phyloP scores from a whole-genome alignment of 2,113 vertebrate genomes.

The Nycticryphes semicollaris region DNA sequence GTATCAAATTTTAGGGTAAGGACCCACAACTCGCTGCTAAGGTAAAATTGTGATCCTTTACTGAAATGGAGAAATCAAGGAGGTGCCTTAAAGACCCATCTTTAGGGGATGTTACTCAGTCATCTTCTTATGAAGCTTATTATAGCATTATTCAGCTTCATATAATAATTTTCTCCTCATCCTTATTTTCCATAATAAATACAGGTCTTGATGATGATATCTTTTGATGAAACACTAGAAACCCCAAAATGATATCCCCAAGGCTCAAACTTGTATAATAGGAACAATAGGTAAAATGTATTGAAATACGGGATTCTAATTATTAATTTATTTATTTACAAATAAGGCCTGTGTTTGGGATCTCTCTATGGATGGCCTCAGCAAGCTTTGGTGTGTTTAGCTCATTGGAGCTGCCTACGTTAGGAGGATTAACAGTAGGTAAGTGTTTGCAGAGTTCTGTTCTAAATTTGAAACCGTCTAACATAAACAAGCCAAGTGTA shows the following conservation, averaged over 20 bases:
- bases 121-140: background rate
- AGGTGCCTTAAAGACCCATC: rapidly evolving
- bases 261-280: background rate
- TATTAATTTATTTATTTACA: background rate
- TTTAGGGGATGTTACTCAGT: background rate
- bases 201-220: background rate
- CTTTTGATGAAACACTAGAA: background rate
- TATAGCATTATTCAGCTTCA: background rate
- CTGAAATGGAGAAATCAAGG: background rate
- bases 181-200: background rate
- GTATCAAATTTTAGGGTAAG: background rate
- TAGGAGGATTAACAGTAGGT: background rate
- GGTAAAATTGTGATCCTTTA: background rate
- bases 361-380: background rate
- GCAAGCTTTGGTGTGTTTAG: background rate
- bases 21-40: background rate
- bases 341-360: background rate
- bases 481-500: background rate
- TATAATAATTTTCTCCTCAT: background rate
- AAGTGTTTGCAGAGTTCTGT: background rate
- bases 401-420: background rate
- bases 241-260: background rate
- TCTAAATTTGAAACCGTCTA: background rate
- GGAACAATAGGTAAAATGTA: background rate
- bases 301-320: background rate